phyloP scores from a whole-genome alignment of 2,888 invertebrate species.

The Agrilus mali region DNA sequence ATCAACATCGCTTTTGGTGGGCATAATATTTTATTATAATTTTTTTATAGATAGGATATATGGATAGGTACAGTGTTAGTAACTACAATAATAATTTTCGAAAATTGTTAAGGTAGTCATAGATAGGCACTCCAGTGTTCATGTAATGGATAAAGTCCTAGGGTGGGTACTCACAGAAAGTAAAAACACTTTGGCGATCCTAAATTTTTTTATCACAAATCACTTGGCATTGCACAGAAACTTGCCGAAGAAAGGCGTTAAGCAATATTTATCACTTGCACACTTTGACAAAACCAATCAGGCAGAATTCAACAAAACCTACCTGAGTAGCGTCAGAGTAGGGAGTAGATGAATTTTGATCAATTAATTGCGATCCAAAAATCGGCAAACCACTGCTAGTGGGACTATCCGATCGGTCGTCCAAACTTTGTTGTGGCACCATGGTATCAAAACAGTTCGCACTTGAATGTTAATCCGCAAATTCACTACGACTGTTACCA shows the following conservation, averaged over 20 bases:
- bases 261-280: not conserved
- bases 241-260: too few relatives aligned
- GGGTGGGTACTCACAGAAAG: too few relatives aligned
- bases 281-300: not conserved
- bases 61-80: too few relatives aligned
- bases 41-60: too few relatives aligned
- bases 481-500: slow-evolving; percentile 20
- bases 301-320: slow-evolving; percentile 29
- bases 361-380: slow-evolving; percentile 85
- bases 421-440: slow-evolving; percentile 59
- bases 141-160: too few relatives aligned
- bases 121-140: too few relatives aligned
- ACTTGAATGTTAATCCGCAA: slow-evolving; percentile 8
- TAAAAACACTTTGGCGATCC: slow-evolving; percentile 12
- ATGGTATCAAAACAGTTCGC: slow-evolving; percentile 34
- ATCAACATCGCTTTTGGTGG: too few relatives aligned
- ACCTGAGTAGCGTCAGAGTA: slow-evolving; percentile 98
- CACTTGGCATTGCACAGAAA: too few relatives aligned
- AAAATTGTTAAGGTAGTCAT: too few relatives aligned
- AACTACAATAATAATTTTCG: too few relatives aligned
- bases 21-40: too few relatives aligned
- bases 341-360: slow-evolving; percentile 84
- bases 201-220: slow-evolving; percentile 12
- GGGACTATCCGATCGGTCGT: slow-evolving; percentile 31
- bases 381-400: slow-evolving; percentile 52